Evolutionary conservation across 1,140 invertebrate species (phyloP).

Genomic region (Pteromalus puparum): DNA sequence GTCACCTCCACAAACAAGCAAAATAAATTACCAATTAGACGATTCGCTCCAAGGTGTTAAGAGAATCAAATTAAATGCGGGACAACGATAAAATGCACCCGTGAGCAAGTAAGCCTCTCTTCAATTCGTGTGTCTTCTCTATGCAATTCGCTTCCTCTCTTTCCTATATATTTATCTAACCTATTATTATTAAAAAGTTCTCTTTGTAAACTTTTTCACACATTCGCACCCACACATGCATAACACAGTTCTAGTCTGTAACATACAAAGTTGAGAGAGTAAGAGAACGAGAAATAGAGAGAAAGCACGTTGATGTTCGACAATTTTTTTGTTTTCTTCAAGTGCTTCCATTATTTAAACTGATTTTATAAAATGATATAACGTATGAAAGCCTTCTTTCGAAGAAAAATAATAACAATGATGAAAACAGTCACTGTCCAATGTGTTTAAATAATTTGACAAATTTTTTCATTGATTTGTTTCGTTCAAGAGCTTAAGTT

Average conservation of each 20-base stretch:
- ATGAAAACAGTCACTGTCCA: background rate
- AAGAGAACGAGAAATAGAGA: background rate
- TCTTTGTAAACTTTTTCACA: constrained; percentile 15
- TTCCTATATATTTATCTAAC: background rate
- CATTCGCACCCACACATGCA: background rate
- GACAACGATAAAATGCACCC: background rate
- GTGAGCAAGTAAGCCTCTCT: background rate
- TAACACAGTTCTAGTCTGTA: constrained; percentile 11
- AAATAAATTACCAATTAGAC: background rate
- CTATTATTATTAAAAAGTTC: background rate
- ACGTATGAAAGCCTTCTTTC: background rate
- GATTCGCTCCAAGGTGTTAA: background rate
- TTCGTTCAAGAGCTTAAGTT: background rate
- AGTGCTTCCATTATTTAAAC: background rate
- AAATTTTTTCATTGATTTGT: background rate
- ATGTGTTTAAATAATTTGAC: constrained; percentile 24
- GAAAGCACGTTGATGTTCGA: background rate
- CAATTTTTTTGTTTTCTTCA: background rate
- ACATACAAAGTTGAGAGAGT: background rate
- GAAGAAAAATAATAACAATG: background rate
- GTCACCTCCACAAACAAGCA: no score
- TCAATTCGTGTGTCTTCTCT: background rate
- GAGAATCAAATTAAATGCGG: background rate
- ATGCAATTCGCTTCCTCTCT: background rate
- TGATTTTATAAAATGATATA: background rate